These are phyloP conservation scores for Biston stratarius DNA, from an alignment of 2,888 invertebrate species.

Conservation along the genomic window DNA sequence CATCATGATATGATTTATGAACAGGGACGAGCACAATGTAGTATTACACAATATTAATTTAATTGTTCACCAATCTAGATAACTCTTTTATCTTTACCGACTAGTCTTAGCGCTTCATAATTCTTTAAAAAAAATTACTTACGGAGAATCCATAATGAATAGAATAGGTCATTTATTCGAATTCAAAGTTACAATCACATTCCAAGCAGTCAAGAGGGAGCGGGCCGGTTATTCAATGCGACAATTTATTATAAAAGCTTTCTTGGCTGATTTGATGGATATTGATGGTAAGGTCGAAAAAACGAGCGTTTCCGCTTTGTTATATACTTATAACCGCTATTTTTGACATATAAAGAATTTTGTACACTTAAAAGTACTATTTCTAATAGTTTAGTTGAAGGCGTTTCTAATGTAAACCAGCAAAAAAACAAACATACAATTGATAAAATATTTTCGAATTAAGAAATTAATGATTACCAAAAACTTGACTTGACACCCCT, in stretches of 20 bases:
- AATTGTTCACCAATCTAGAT: too few relatives aligned
- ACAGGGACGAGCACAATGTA: too few relatives aligned
- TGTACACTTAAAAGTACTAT: neutral
- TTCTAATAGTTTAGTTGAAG: neutral
- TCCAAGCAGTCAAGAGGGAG: conserved; percentile 18
- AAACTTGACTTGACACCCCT: too few relatives aligned
- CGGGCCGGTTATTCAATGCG: conserved; percentile 26
- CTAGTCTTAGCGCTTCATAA: too few relatives aligned
- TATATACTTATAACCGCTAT: conserved; percentile 22
- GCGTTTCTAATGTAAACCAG: too few relatives aligned
- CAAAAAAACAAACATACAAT: too few relatives aligned
- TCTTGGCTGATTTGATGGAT: conserved; percentile 31
- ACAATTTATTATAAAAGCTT: conserved; percentile 36
- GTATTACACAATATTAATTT: too few relatives aligned
- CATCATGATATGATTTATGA: too few relatives aligned
- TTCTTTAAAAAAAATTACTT: neutral
- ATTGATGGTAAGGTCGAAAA: conserved; percentile 29
- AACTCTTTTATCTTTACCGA: too few relatives aligned
- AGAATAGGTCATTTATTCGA: conserved; percentile 14
- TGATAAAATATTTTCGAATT: too few relatives aligned
- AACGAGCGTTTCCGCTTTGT: conserved; percentile 16
- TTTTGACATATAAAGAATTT: neutral
- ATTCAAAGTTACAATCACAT: conserved; percentile 21
- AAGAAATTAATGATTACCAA: too few relatives aligned
- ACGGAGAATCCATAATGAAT: neutral